Percentiles rank a stretch among this genome's conserved stretches.
These are phyloP conservation scores for Syngnathus scovelli DNA, from an alignment of 2,113 vertebrate species.

Conservation along the genomic window DNA sequence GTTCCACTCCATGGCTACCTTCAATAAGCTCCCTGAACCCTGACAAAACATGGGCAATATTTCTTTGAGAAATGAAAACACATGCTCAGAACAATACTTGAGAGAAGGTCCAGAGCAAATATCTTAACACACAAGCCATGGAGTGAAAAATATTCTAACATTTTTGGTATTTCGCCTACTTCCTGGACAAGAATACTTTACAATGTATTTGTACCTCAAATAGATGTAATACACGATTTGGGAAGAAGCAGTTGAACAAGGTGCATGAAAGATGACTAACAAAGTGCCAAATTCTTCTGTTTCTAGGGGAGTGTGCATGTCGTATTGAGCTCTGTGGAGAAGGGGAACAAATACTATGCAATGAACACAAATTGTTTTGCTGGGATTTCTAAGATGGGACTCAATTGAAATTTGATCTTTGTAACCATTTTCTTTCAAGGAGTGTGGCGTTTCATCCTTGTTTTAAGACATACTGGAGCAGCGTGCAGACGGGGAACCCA, in stretches of 20 bases:
- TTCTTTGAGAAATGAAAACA: conserved; percentile 57
- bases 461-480: conserved; percentile 98
- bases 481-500: conserved; percentile 96
- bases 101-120: conserved; percentile 32
- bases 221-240: conserved; percentile 62
- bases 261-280: conserved; percentile 69
- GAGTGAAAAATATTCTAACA: conserved; percentile 66
- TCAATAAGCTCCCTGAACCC: conserved; percentile 32
- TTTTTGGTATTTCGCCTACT: conserved; percentile 65
- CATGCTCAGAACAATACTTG: conserved; percentile 49
- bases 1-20: conserved; percentile 46
- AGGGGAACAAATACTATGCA: conserved; percentile 59
- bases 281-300: conserved; percentile 66
- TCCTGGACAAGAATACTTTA: conserved; percentile 66
- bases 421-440: conserved; percentile 37
- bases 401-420: conserved; percentile 56
- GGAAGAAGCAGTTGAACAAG: conserved; percentile 71
- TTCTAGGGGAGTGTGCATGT: conserved; percentile 15
- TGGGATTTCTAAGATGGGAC: conserved; percentile 43
- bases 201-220: conserved; percentile 70
- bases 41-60: conserved; percentile 44
- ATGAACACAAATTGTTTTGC: conserved; percentile 54
- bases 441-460: conserved; percentile 29
- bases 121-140: conserved; percentile 50
- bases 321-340: conserved; percentile 52